Evolutionary conservation across 64 coral and sea anemone genomes (phyloP), one percentile per base, ranked within the genome.

Genomic region (Catalaphyllia jardinei): DNA sequence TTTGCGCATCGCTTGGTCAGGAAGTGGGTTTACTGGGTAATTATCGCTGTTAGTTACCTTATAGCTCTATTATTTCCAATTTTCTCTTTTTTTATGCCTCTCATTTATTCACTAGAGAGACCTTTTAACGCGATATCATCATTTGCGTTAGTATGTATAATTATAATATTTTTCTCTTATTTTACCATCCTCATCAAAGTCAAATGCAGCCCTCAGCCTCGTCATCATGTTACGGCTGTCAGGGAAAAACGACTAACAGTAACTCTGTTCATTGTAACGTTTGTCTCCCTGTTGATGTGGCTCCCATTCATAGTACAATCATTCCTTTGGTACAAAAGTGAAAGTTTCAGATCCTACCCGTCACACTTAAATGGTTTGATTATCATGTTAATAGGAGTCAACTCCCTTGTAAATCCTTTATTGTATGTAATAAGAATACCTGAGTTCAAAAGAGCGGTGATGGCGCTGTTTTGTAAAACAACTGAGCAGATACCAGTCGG

Each of bases 141-240:
- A 54, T 54, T 10, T 54, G 5, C 52, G 1, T 54, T 54, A 54
- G 13, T 54, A 7, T 79, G 50, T 60, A 11, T 55, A 10, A 29
- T 79, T 10, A 24, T 79, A 30, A 29, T 79, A 13, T 27, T 20
- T 79, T 13, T 57, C 30, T 79, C 77, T 79, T 79, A 79, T 25
- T 1, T 52, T 2, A 59, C 51, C 11, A 79, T 79, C 28, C 24
- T 27, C 59, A n/a, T 60, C 10, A 79, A 79, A 57, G 24, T 79
- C 12, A 16, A 4, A 13, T 60, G 50, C 27, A 52, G 24, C 30
- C 11, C 49, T 16, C 24, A 79, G 55, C 77, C 77, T 79, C 77
- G 59, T 13, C 77, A 79, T 52, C 77, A 79, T 59, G 77, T 51
- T 60, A 52, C 49, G 59, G 52, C 25, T 8, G 28, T 22, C 8